Evolutionary conservation across 2,113 vertebrate genomes (phyloP).

Genomic region (Lagopus muta): DNA sequence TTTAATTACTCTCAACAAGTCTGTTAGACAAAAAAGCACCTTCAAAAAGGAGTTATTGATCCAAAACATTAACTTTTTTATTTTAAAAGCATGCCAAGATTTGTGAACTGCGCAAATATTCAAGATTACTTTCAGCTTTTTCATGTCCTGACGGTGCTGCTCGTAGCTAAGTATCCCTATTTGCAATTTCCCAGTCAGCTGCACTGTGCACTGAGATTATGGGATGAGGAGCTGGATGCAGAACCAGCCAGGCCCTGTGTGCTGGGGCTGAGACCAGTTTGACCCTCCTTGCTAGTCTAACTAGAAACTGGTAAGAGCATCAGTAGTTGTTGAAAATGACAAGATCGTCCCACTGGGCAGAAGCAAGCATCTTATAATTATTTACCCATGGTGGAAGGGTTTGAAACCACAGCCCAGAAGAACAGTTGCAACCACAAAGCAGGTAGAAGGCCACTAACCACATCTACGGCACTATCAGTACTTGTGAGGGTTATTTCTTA

Average conservation of each 20-base stretch:
- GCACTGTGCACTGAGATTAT: neutral
- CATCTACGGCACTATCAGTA: neutral
- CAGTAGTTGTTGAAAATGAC: neutral
- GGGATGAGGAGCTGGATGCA: neutral
- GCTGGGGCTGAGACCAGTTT: neutral
- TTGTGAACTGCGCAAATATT: neutral
- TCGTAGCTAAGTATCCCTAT: neutral
- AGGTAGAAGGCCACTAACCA: neutral
- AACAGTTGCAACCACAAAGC: neutral
- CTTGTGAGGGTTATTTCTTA: neutral
- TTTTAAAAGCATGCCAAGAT: neutral
- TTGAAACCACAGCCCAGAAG: neutral
- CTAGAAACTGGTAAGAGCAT: neutral
- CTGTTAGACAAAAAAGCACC: accelerated
- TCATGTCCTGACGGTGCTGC: neutral
- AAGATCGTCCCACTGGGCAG: neutral
- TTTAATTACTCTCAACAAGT: neutral
- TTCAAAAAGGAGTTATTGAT: neutral
- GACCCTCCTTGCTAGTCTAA: neutral
- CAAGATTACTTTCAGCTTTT: neutral
- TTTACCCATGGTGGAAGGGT: neutral
- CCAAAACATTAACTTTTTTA: neutral
- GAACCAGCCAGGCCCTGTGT: neutral
- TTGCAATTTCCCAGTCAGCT: neutral
- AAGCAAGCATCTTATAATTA: no score